Base-by-base conservation (phyloP, 2,888 invertebrate species). In the Polymixis lichenea region DNA sequence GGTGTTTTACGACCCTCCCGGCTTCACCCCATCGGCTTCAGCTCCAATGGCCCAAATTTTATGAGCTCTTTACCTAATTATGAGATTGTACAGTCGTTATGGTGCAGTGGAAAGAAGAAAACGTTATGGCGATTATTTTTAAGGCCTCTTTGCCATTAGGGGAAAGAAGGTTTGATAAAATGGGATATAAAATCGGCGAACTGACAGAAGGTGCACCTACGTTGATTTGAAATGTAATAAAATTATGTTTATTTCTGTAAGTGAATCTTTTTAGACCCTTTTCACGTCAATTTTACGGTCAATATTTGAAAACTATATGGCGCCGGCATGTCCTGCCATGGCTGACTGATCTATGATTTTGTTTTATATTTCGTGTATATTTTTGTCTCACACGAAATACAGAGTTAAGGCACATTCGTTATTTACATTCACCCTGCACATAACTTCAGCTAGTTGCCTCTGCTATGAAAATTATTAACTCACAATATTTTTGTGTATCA, bases 1-100 rank as follows among this genome's bases (percentile, higher is more conserved):
- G 62, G 60, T 76, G 70, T 75, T 87, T 87, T 84, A 87, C 79
- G 86, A 84, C 46, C 56, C 70, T 9, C 79, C 66, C 61, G 61
- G 66, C 28, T 56, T 32, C 75, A 55, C 28, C 69, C 74, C 74
- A 64, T 58, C 75, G 65, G 73, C 58, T 78, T n/a, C 53, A 51
- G 38, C 70, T 79, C 49, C 75, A 80, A 84, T 72, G 78, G 72
- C 25, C 75, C 79, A 67, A 65, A 72, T 80, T 87, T 87, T 87
- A 87, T 80, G 84, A 75, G 80, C 82, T 83, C 76, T 82, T 80
- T 78, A 80, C 68, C 77, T 87, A 87, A 86, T 87, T 88, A 87
- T 84, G 74, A 51, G 72, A 58, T 66, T 72, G 66, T 73, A 74
- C 56, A 51, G 53, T 49, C 72, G 74, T 85, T 69, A 72, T 64